These are phyloP conservation scores for Dioctria linearis DNA, from an alignment of 2,888 invertebrate genomes.

Conservation along the genomic window DNA sequence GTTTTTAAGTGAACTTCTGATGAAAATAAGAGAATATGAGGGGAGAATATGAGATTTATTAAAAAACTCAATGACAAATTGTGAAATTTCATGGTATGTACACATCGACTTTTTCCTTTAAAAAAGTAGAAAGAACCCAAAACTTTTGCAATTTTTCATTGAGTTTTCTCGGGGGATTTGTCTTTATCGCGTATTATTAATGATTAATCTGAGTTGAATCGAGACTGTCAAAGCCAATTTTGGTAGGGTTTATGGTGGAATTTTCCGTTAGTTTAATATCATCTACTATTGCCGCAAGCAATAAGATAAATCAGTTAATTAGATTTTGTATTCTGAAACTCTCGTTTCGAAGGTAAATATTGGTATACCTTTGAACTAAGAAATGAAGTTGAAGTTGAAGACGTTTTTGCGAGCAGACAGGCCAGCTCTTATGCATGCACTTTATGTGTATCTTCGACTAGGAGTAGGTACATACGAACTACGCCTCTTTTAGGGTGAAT, in stretches of 20 bases:
- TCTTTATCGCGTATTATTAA: background rate
- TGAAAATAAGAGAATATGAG: too few species aligned
- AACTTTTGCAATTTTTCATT: background rate
- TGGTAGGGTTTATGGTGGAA: background rate
- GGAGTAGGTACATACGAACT: background rate
- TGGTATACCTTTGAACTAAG: slow-evolving; percentile 16
- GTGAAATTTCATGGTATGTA: too few species aligned
- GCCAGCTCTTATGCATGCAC: background rate
- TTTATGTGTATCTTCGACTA: background rate
- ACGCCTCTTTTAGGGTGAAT: background rate
- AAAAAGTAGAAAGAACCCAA: too few species aligned
- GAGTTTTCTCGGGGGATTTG: background rate
- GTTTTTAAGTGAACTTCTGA: too few species aligned
- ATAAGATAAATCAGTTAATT: slow-evolving; percentile 31
- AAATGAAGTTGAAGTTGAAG: slow-evolving; percentile 1
- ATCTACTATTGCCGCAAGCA: background rate
- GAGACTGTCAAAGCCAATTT: background rate
- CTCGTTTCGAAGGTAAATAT: slow-evolving; percentile 26
- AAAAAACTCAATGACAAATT: too few species aligned
- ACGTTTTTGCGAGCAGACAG: background rate
- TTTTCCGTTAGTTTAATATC: background rate
- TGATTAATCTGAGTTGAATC: background rate
- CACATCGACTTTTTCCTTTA: too few species aligned
- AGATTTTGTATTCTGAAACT: slow-evolving; percentile 28
- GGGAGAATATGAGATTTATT: too few species aligned